Conservation (phyloP, 2,888 invertebrate genomes). For the Eupithecia exiguata region DNA sequence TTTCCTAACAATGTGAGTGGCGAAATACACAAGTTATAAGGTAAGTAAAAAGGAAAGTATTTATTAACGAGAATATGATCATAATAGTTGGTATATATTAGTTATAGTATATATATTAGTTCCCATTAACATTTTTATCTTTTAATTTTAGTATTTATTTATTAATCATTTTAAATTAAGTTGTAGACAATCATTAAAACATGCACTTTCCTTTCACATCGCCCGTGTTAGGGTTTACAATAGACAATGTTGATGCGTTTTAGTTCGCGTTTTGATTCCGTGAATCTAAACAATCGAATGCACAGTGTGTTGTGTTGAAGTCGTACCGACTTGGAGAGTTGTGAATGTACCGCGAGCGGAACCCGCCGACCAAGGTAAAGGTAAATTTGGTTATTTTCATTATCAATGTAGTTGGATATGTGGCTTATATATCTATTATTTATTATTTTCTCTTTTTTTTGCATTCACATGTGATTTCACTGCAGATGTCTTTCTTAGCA, state of each 20-base stretch:
- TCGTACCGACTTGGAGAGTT: slow-evolving; percentile 58
- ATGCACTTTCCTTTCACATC: slow-evolving; percentile 65
- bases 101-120: too few relatives aligned
- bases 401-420: slow-evolving; percentile 76
- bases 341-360: slow-evolving; percentile 50
- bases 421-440: slow-evolving; percentile 82
- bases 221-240: slow-evolving; percentile 55
- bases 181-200: slow-evolving; percentile 54
- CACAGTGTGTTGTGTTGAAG: slow-evolving; percentile 61
- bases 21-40: slow-evolving; percentile 57
- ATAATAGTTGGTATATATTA: neutral
- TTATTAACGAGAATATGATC: slow-evolving; percentile 9
- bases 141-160: slow-evolving; percentile 29
- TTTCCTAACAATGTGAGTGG: slow-evolving; percentile 62
- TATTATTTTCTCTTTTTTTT: slow-evolving; percentile 73
- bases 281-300: slow-evolving; percentile 44
- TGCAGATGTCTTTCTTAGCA: slow-evolving; percentile 77
- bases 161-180: slow-evolving; percentile 55
- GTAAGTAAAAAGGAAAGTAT: slow-evolving; percentile 66
- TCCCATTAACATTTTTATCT: too few relatives aligned
- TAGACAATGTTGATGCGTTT: slow-evolving; percentile 46
- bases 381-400: slow-evolving; percentile 69
- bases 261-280: slow-evolving; percentile 52
- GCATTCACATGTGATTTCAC: slow-evolving; percentile 85
- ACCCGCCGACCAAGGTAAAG: slow-evolving; percentile 54